Conservation (phyloP, 2,888 invertebrate genomes). For the Cryptophagus acutangulus region DNA sequence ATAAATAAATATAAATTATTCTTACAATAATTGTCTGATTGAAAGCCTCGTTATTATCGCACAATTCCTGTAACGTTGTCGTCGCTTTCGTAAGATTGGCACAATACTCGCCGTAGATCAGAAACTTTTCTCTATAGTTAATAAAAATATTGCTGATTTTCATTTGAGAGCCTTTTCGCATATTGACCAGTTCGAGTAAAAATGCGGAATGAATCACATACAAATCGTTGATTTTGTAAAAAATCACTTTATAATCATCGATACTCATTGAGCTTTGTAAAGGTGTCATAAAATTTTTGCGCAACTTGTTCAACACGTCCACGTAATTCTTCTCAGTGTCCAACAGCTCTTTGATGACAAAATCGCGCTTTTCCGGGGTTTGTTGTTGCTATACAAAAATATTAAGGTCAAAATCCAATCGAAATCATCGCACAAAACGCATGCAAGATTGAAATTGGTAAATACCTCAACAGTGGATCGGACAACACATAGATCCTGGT, state of each 20-base stretch:
- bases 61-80: conserved; percentile 72
- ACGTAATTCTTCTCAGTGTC: conserved; percentile 98
- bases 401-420: background rate
- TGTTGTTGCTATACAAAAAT: conserved; percentile 32
- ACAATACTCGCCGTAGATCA: conserved; percentile 95
- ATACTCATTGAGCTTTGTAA: conserved; percentile 62
- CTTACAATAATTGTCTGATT: conserved; percentile 66
- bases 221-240: conserved; percentile 85
- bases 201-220: conserved; percentile 83
- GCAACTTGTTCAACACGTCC: conserved; percentile 82
- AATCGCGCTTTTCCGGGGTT: conserved; percentile 79
- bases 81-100: conserved; percentile 90
- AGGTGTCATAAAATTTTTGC: conserved; percentile 74
- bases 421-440: background rate
- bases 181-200: conserved; percentile 72
- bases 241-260: conserved; percentile 75
- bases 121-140: conserved; percentile 82
- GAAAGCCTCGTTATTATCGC: conserved; percentile 60
- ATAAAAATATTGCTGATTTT: conserved; percentile 81
- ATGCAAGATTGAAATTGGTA: conserved; percentile 1
- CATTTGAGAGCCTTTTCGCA: conserved; percentile 58
- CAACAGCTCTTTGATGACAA: conserved; percentile 86
- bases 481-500: conserved; percentile 87
- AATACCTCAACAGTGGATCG: conserved; percentile 35
- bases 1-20: conserved; percentile 17